Evolutionary conservation across 2,888 invertebrate genomes (phyloP), one percentile per base, ranked within the genome.

Genomic region (Linyphia triangularis): DNA sequence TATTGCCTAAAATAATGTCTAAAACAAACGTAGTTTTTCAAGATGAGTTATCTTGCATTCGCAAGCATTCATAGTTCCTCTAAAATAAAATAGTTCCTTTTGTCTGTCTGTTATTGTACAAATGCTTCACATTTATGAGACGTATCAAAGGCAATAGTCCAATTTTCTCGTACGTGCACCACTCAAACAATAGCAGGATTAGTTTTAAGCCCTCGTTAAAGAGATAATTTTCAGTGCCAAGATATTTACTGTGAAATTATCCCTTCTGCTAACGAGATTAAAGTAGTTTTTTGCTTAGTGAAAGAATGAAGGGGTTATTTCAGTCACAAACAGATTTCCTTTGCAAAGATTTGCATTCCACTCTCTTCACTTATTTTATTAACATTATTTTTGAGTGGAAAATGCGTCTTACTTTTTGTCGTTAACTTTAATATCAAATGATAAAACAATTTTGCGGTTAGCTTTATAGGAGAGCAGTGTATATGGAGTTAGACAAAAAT

Each of bases 101-200:
- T 51, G n/a, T n/a, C 16, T 51, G 13, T 51, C 51, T 51, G 13
- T 51, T 51, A 13, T 0, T n/a, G 51, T 16, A n/a, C 51, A 5
- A n/a, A 51, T 13, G n/a, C 51, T 51, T 51, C 5, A 9, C n/a
- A n/a, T 51, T 51, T 9, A 67, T 67, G 24, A 19, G 65, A 43
- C 51, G 22, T 43, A 63, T 77, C 30, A 37, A 22, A 69, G 81
- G 81, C 81, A 59, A 59, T 2, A 57, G 30, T 51, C 81, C 81
- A 81, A 59, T 57, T 30, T 19, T 19, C 7, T 51, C 16, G 16
- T 33, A 33, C 13, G 59, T 10, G 33, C n/a, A 16, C 13, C 19
- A 59, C 33, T 59, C 6, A 69, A 81, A 81, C 81, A 81, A 81
- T 70, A 51, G 69, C 51, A 51, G 13, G n/a, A 16, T 51, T 51